Evolutionary conservation across 2,888 invertebrate genomes (phyloP), one percentile per base, ranked within the genome.

Genomic region (Agonum fuliginosum): DNA sequence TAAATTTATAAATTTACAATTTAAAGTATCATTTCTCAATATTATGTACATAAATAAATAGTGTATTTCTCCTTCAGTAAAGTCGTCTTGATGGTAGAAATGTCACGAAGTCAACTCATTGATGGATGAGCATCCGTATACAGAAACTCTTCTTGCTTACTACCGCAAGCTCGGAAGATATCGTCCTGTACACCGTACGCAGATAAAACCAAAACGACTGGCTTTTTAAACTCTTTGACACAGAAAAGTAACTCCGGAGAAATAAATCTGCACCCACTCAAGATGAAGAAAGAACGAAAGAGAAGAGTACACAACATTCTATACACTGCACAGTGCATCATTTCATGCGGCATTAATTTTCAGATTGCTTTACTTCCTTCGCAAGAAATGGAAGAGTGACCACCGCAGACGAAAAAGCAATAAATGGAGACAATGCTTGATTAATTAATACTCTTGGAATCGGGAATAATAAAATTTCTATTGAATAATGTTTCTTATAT

Each of bases 121-220:
- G 46, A 46, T 46, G 46, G 46, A 46, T 46, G 46, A 46, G 58
- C 58, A n/a, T 10, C 17, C 10, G n/a, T 27, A 17, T 58, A 24
- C 58, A 58, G 24, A 58, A 30, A 58, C 17, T 58, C 14, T 58
- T 58, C 58, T 58, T 54, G n/a, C 54, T n/a, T 30, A 46, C 46
- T 17, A 46, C 14, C 46, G 17, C 46, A 46, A 14, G n/a, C n/a
- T n/a, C n/a, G n/a, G 46, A 17, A 14, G 46, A 17, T 30, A 30
- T n/a, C 37, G 46, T n/a, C n/a, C n/a, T n/a, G n/a, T n/a, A 46
- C 46, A 46, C 17, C 19, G 46, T 12, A 37, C 37, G 37, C n/a
- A 46, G 46, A 46, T 46, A 46, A 46, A 12, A 46, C 46, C 46
- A 46, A 46, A 46, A 46, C 17, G 46, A 46, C 46, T 46, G 30